Base-by-base conservation (phyloP, 2,113 vertebrate genomes). In the Gracilinanus agilis region DNA sequence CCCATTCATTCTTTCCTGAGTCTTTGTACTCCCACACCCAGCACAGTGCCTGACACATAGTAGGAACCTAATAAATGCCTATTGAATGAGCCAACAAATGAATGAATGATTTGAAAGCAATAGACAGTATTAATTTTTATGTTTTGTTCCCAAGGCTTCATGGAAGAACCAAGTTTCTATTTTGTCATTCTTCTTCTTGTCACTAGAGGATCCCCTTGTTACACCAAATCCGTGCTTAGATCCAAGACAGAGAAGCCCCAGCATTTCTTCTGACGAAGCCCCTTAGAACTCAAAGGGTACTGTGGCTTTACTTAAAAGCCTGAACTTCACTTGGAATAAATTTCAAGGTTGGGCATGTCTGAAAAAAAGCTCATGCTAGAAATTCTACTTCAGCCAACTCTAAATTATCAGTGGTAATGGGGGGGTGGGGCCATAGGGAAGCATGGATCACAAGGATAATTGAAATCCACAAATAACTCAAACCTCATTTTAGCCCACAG, bases 101-200 rank as follows among this genome's bases (percentile, higher is more conserved):
- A 83, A 40, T n/a, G 29, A 34, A 67, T 67, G 67, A 83, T 83
- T 21, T 83, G 67, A 83, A 83, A 83, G 6, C 67, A 83, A 5
- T 40, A 9, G 49, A 49, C 49, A 49, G 49, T 83, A 21, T 83
- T 19, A 83, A 2, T 83, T 83, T 83, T 83, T 83, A n/a, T 75
- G 19, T 40, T n/a, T 83, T 83, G 67, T n/a, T 83, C 34, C 67
- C 34, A 83, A 83, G 67, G 67, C 67, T 34, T 83, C 9, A 21
- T 23, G 16, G 67, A 83, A 83, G n/a, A 83, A 83, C n/a, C 61
- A 75, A 40, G 67, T 23, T 53, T 92, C 49, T 67, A 29, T 34
- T 91, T 92, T 92, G 91, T 67, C 58, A 92, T 92, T 92, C 58
- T 92, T 12, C 91, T 92, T 92, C 67, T 53, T 53, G 56, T 75